Base-by-base conservation (phyloP, 2,888 invertebrate species). In the Sericinus montela region DNA sequence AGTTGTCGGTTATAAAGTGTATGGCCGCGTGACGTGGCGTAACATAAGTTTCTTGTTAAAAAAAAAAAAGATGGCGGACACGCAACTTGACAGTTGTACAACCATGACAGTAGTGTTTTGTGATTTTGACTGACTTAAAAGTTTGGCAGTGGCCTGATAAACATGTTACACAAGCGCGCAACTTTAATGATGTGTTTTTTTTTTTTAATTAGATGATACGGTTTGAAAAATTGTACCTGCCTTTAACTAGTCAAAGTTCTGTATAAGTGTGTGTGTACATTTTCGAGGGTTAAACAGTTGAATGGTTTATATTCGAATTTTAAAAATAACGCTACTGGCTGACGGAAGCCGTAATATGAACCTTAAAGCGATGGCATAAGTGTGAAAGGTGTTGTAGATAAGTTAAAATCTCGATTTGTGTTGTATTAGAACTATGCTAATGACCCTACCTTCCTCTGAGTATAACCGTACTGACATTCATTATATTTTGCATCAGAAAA, bases 1-100 rank as follows among this genome's bases (percentile, higher is more conserved):
- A 72, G 67, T 63, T 72, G 65, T 63, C 60, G 63, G 63, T 57
- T 62, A n/a, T 53, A 34, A 34, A 28, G 36, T 39, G 41, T 19
- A 25, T 40, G 43, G 25, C 36, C 42, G 16, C 15, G 29, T 32
- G 23, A 29, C 13, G 48, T 46, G 58, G 46, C 48, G 57, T 54
- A 51, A 54, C 57, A 57, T 54, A 48, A 40, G 29, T 52, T 49
- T 51, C 53, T 58, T 58, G 56, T 60, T 60, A 43, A 54, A 52
- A 49, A 53, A 44, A 44, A 45, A 40, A 45, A 49, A 54, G 47
- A 51, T 53, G 45, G 52, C 52, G 49, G 57, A 57, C 47, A 48
- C 43, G 49, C 52, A 54, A 57, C 48, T 51, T 53, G 56, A 53
- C 45, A 54, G 54, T 54, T 56, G 55, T 58, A 32, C 13, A 56